Conservation (phyloP, 2,888 invertebrate species). For the Leptinotarsa haldemani region DNA sequence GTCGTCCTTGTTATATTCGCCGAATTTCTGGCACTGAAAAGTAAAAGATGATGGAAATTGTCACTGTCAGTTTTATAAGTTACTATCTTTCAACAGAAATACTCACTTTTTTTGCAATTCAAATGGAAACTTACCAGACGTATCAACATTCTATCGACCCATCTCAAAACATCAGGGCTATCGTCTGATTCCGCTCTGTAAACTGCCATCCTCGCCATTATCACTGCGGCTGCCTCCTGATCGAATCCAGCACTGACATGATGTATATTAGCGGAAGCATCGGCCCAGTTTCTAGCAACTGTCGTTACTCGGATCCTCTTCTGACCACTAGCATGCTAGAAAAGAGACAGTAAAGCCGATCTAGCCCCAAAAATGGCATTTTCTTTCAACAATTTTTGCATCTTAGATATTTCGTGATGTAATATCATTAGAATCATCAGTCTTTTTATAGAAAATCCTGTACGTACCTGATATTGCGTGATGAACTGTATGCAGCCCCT, state of each 20-base stretch:
- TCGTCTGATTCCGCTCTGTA: slow-evolving; percentile 95
- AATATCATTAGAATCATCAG: no score
- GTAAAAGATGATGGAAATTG: not conserved
- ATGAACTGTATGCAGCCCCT: slow-evolving; percentile 98
- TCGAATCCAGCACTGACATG: slow-evolving; percentile 96
- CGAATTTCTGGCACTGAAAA: slow-evolving; percentile 97
- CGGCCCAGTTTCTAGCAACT: slow-evolving; percentile 98
- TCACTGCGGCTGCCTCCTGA: slow-evolving; percentile 97
- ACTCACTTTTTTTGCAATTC: no score
- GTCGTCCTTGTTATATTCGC: slow-evolving; percentile 97
- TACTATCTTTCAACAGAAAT: no score
- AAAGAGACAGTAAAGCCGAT: not conserved
- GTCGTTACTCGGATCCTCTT: slow-evolving; percentile 96
- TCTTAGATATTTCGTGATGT: no score
- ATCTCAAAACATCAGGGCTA: slow-evolving; percentile 96
- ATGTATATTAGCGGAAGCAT: slow-evolving; percentile 88
- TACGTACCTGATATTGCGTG: slow-evolving; percentile 87
- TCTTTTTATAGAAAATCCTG: not conserved
- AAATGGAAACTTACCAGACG: slow-evolving; percentile 76
- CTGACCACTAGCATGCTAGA: slow-evolving; percentile 90
- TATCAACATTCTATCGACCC: slow-evolving; percentile 98
- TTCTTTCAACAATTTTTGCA: no score
- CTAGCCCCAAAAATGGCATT: no score
- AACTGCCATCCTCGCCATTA: slow-evolving; percentile 97
- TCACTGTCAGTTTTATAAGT: no score